Percentiles rank a stretch among this genome's conserved stretches.
Evolutionary conservation across 2,888 invertebrate species (phyloP).

Genomic region (Shargacucullia verbasci): DNA sequence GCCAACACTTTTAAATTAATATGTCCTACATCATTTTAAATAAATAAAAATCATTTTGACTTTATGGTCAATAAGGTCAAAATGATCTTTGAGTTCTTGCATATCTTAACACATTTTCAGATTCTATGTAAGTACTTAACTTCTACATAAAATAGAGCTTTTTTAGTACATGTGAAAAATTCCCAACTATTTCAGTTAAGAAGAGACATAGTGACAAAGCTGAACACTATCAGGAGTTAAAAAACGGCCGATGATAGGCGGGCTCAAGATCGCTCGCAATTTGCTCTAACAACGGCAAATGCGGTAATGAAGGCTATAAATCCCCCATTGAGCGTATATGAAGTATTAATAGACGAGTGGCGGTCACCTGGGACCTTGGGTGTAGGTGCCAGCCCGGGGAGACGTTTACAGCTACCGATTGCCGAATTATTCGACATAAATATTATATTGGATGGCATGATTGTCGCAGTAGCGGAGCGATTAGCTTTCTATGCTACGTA

Average conservation of each 20-base stretch:
- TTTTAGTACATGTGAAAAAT: too few species aligned
- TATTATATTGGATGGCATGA: too few species aligned
- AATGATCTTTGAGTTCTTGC: too few species aligned
- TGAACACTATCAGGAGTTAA: conserved; percentile 1
- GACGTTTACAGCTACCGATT: conserved; percentile 65
- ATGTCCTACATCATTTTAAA: too few species aligned
- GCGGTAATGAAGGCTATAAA: conserved; percentile 78
- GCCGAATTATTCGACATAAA: conserved; percentile 23
- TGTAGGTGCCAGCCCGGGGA: conserved; percentile 73
- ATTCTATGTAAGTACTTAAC: too few species aligned
- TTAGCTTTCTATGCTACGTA: too few species aligned
- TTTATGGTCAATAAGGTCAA: too few species aligned
- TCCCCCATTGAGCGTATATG: conserved; percentile 75
- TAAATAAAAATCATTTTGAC: too few species aligned
- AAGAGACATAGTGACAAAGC: not conserved
- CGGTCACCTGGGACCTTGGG: conserved; percentile 82
- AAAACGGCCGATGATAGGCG: conserved; percentile 21
- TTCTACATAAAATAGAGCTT: too few species aligned
- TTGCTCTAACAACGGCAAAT: conserved; percentile 58
- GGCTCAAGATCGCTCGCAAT: conserved; percentile 43
- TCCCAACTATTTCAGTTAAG: not conserved
- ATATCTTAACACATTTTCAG: too few species aligned
- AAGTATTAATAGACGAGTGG: conserved; percentile 76
- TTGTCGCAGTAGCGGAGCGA: too few species aligned
- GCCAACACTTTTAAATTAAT: too few species aligned